Base-by-base conservation (phyloP, 1,140 invertebrate genomes). In the Lithobius niger region DNA sequence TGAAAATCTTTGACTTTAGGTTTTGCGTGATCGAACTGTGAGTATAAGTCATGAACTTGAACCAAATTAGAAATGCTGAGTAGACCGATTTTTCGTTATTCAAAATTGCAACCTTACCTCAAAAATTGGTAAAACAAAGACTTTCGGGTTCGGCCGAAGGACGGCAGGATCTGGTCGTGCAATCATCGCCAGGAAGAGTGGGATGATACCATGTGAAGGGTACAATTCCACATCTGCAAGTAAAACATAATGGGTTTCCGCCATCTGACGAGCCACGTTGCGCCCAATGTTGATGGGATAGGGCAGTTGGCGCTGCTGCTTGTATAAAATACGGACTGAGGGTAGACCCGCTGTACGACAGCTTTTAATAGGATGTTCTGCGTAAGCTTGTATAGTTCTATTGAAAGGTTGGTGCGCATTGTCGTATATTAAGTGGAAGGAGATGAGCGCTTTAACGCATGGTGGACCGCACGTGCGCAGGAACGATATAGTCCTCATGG, bases 281-380 rank as follows among this genome's bases (percentile, higher is more conserved):
- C 88, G 72, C 0, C 84, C 87, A 1, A 91, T 84, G 66, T 93
- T 91, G 15, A 93, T 85, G 0, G 88, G 88, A 67, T 92, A 93
- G 0, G 88, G 67, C 0, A 91, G 71, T 62, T 82, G 86, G 65
- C 84, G 86, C 52, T 83, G 78, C 19, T 76, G 79, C 67, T 86
- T 88, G 69, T 86, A 90, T 60, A 87, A 55, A 31, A 19, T 18
- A 19, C 16, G 6, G 4, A 18, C 43, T 45, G 4, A 4, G 16
- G 19, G 43, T 16, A 10, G 31, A n/a, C 10, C 31, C 10, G 22
- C 6, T 6, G 4, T 4, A 6, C 22, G 18, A 45, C 43, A 45
- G 18, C 22, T 19, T 6, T 3, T 16, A 3, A 45, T 45, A 21
- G 43, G 43, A 19, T 10, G 43, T 6, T 45, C 43, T 6, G 22